phyloP scores from a whole-genome alignment of 2,113 vertebrate genomes.

The Ifrita kowaldi region DNA sequence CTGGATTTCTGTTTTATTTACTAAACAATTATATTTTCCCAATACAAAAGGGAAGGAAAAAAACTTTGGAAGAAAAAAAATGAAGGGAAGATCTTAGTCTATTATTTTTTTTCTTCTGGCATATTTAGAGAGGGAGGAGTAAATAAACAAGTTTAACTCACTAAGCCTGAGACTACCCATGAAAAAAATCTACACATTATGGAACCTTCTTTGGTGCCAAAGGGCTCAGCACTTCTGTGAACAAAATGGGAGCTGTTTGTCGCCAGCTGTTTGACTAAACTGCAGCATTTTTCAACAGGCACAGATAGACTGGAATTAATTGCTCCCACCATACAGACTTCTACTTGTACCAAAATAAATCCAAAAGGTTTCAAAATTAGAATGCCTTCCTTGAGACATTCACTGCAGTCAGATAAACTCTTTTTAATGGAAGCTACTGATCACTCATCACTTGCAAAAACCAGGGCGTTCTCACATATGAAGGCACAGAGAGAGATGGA shows the following conservation, averaged over 20 bases:
- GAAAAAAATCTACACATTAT: neutral
- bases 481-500: neutral
- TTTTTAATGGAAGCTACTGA: neutral
- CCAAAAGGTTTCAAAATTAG: neutral
- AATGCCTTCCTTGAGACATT: neutral
- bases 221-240: neutral
- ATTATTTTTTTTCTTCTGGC: neutral
- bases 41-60: neutral
- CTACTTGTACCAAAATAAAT: neutral
- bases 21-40: neutral
- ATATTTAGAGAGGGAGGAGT: neutral
- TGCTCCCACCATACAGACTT: neutral
- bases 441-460: neutral
- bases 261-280: neutral
- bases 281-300: neutral
- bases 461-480: neutral
- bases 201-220: neutral
- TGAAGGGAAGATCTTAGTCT: neutral
- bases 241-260: neutral
- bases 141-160: neutral
- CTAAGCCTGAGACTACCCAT: neutral
- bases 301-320: neutral
- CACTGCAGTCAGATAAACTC: neutral
- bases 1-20: neutral
- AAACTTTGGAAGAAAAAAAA: neutral